These are phyloP conservation scores for Sicus ferrugineus DNA, from an alignment of 2,888 invertebrate species.

Conservation along the genomic window DNA sequence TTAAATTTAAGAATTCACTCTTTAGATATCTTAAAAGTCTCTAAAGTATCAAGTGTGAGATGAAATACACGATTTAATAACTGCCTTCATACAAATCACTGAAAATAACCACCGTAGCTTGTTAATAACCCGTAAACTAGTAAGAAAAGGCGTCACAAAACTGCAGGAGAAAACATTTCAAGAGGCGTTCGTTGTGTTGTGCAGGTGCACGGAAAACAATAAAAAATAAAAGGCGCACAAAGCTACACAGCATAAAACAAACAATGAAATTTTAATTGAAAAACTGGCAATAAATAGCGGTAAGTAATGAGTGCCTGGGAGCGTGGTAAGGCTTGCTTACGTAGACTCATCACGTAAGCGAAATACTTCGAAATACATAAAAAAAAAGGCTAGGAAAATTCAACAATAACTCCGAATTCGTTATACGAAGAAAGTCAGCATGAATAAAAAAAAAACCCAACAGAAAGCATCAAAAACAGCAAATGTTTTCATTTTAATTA, in stretches of 20 bases:
- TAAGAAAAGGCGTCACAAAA: neutral
- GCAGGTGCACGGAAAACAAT: neutral
- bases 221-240: too few species aligned
- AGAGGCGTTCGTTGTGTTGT: neutral
- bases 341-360: neutral
- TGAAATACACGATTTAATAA: too few species aligned
- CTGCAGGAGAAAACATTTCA: conserved; percentile 1
- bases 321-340: neutral
- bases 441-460: too few species aligned
- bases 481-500: too few species aligned
- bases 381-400: too few species aligned
- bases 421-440: too few species aligned
- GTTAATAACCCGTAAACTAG: neutral
- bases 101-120: neutral
- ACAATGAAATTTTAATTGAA: conserved; percentile 6
- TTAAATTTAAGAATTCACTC: too few species aligned
- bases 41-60: too few species aligned
- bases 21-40: too few species aligned
- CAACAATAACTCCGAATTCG: too few species aligned
- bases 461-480: neutral
- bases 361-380: too few species aligned
- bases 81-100: too few species aligned
- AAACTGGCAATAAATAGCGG: neutral
- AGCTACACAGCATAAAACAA: neutral
- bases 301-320: neutral